phyloP scores from a whole-genome alignment of 2,113 vertebrate species.

The Coreoperca whiteheadi region DNA sequence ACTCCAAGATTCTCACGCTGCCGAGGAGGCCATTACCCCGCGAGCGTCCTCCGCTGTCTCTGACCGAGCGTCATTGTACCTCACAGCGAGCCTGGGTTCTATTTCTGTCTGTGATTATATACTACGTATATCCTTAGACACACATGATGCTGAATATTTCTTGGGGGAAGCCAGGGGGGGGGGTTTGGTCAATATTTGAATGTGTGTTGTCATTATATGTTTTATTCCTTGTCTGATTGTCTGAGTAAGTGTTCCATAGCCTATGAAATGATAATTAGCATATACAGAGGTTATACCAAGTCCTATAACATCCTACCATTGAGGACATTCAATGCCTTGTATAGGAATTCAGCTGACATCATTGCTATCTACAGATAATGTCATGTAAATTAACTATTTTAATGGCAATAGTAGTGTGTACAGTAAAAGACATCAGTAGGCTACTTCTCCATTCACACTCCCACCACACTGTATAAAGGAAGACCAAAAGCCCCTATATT shows the following conservation, averaged over 20 bases:
- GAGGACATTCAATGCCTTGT: slow-evolving; percentile 41
- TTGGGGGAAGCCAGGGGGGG: background rate
- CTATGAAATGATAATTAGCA: slow-evolving; percentile 43
- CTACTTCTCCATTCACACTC: slow-evolving; percentile 57
- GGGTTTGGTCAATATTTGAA: slow-evolving; percentile 46
- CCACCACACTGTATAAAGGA: slow-evolving; percentile 70
- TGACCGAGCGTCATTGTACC: background rate
- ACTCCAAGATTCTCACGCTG: background rate
- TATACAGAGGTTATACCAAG: slow-evolving; percentile 50
- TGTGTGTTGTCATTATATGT: slow-evolving; percentile 53
- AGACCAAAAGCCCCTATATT: slow-evolving; percentile 78
- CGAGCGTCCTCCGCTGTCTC: background rate
- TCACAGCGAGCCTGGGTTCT: background rate
- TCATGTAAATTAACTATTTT: slow-evolving; percentile 74
- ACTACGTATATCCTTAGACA: slow-evolving; percentile 39
- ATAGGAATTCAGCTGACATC: slow-evolving; percentile 47
- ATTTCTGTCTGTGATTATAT: slow-evolving; percentile 42
- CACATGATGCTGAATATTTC: slow-evolving; percentile 22
- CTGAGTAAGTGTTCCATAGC: slow-evolving; percentile 41
- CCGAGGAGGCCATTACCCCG: slow-evolving; percentile 5
- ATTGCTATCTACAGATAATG: slow-evolving; percentile 48
- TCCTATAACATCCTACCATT: slow-evolving; percentile 39
- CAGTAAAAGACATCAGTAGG: slow-evolving; percentile 53
- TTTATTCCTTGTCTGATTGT: slow-evolving; percentile 54
- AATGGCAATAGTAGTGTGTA: slow-evolving; percentile 77